Base-by-base conservation (phyloP, 64 coral and sea anemone species). In the Pocillopora verrucosa region DNA sequence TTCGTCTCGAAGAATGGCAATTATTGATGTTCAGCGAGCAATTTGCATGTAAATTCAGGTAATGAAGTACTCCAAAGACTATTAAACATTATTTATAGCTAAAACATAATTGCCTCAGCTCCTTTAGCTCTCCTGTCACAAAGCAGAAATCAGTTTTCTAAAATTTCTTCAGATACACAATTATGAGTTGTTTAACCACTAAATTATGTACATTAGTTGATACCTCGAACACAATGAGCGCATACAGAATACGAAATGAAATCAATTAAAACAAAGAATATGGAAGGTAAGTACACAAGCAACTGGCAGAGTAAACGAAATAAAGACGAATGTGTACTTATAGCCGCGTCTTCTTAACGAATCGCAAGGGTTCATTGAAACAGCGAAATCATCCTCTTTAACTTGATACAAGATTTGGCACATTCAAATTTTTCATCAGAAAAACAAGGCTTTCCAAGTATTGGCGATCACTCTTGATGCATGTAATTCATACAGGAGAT, bases 31-130 rank as follows among this genome's bases (percentile, higher is more conserved):
- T 56, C 68, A 72, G 16, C 38, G 82, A 14, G 82, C 35, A 85
- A 85, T 85, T 85, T 85, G 64, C 82, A 85, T 85, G 63, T 85
- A 85, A 85, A 85, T 56, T 85, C 82, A 22, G 20, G 65, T 70
- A 70, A 70, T 70, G 67, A 72, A 85, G 63, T 56, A 37, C n/a
- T 20, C 20, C 17, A 65, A 65, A 13, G 16, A 5, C 56, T 20
- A 15, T 72, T 83, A 60, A 83, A 72, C 41, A 45, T 68, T 85
- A 13, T 10, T 26, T 57, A 37, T 22, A 81, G 4, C 79, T 25
- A 36, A 13, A 19, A 72, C 51, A 37, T 81, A 64, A 81, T 81
- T 19, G 20, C 13, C 26, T 70, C n/a, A 70, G 11, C n/a, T 16
- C 24, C 60, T 9, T 36, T 57, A 11, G 17, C 75, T 45, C 56